Conservation (phyloP, 2,888 invertebrate species). For the Drosophila recens region DNA sequence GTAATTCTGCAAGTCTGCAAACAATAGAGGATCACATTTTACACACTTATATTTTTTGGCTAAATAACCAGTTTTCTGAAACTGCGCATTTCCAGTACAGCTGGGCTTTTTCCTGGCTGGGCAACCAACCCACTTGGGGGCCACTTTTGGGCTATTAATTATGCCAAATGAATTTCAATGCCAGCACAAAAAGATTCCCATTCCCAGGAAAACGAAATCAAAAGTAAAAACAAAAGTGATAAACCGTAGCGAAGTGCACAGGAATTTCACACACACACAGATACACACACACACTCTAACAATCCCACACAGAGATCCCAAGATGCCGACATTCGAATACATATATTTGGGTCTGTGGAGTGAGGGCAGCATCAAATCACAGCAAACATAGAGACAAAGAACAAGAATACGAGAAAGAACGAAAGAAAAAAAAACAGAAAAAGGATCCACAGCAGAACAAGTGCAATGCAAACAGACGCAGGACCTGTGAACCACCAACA, state of each 20-base stretch:
- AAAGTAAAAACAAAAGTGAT: slow-evolving; percentile 79
- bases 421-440: slow-evolving; percentile 31
- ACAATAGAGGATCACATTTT: not conserved
- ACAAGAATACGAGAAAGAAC: not conserved
- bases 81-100: slow-evolving; percentile 26
- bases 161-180: slow-evolving; percentile 27
- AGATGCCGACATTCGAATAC: slow-evolving; percentile 25
- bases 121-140: slow-evolving; percentile 14
- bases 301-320: slow-evolving; percentile 10
- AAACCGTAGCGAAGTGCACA: slow-evolving; percentile 64
- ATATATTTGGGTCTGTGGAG: slow-evolving; percentile 1
- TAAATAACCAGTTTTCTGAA: slow-evolving; percentile 31
- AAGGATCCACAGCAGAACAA: slow-evolving; percentile 69
- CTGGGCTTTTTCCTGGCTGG: not conserved
- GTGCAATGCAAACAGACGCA: slow-evolving; percentile 72
- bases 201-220: slow-evolving; percentile 65
- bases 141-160: slow-evolving; percentile 19
- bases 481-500: slow-evolving; percentile 58
- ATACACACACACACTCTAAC: slow-evolving; percentile 14
- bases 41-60: not conserved
- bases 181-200: slow-evolving; percentile 19
- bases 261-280: slow-evolving; percentile 33
- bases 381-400: slow-evolving; percentile 61
- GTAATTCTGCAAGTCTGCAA: slow-evolving; percentile 7
- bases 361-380: slow-evolving; percentile 73